Conservation (phyloP, 2,113 vertebrate species). For the Cnemophilus loriae region DNA sequence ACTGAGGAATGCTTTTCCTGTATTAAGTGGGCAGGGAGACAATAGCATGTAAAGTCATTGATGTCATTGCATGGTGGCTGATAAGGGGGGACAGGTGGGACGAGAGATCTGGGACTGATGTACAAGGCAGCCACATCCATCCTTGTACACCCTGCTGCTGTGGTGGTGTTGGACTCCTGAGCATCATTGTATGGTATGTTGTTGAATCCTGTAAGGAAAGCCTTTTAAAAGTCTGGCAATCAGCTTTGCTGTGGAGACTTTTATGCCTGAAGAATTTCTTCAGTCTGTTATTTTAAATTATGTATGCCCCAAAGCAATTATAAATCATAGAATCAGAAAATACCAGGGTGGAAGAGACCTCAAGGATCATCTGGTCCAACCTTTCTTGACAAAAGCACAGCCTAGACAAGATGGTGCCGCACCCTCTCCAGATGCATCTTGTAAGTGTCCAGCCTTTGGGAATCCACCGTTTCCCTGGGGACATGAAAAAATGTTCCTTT, state of each 20-base stretch:
- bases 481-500: background rate
- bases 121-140: background rate
- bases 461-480: background rate
- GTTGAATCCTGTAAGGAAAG: background rate
- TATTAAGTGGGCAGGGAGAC: background rate
- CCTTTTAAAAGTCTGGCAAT: background rate
- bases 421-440: background rate
- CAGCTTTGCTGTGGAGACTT: background rate
- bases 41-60: background rate
- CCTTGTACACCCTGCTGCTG: background rate
- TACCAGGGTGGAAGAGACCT: background rate
- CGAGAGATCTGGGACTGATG: background rate
- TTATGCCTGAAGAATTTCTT: background rate
- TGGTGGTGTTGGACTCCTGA: background rate
- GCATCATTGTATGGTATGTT: background rate
- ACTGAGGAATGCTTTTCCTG: background rate
- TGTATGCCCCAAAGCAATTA: background rate
- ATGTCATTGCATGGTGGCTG: background rate
- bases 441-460: background rate
- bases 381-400: background rate
- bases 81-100: background rate
- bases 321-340: background rate
- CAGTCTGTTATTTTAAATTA: conserved; percentile 9
- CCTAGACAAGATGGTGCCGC: background rate
- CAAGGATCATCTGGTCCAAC: background rate